These are phyloP conservation scores for Labeo calbasu DNA, from an alignment of 2,797 vertebrate genomes.

Conservation along the genomic window DNA sequence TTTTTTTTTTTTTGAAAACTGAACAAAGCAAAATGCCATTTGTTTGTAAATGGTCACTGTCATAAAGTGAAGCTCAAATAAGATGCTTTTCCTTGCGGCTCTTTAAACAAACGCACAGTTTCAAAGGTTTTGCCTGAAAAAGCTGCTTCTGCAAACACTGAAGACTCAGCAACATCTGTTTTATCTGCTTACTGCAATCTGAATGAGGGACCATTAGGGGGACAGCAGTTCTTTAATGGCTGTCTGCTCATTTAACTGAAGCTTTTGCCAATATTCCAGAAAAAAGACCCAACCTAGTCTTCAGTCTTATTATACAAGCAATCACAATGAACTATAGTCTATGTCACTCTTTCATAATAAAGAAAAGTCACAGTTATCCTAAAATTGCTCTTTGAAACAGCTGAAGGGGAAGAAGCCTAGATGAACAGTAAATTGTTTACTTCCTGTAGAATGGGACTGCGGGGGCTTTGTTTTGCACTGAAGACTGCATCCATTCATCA, in stretches of 20 bases:
- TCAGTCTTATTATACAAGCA: conserved; percentile 10
- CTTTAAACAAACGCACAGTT: not conserved
- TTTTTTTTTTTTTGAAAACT: not conserved
- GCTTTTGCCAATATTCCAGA: not conserved
- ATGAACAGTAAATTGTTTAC: conserved; percentile 27
- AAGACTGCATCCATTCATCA: conserved; percentile 34
- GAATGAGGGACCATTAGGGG: conserved; percentile 28
- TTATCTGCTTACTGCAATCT: conserved; percentile 21
- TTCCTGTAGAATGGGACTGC: conserved; percentile 34
- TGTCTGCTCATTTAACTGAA: conserved; percentile 14
- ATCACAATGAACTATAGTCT: not conserved
- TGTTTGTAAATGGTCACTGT: conserved; percentile 1
- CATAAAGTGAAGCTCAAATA: conserved; percentile 13
- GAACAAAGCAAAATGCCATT: not conserved
- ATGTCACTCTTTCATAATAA: conserved; percentile 32
- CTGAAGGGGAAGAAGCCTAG: conserved; percentile 33
- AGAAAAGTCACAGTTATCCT: conserved; percentile 21
- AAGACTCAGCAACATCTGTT: conserved; percentile 35
- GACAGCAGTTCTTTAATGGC: conserved; percentile 38
- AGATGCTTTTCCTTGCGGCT: not conserved
- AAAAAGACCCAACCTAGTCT: not conserved
- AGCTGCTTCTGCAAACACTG: conserved; percentile 9
- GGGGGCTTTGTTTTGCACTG: conserved; percentile 10
- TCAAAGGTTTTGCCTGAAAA: conserved; percentile 5
- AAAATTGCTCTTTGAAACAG: conserved; percentile 38